Evolutionary conservation across 2,888 invertebrate genomes (phyloP).

Genomic region (Amaurobius ferox): DNA sequence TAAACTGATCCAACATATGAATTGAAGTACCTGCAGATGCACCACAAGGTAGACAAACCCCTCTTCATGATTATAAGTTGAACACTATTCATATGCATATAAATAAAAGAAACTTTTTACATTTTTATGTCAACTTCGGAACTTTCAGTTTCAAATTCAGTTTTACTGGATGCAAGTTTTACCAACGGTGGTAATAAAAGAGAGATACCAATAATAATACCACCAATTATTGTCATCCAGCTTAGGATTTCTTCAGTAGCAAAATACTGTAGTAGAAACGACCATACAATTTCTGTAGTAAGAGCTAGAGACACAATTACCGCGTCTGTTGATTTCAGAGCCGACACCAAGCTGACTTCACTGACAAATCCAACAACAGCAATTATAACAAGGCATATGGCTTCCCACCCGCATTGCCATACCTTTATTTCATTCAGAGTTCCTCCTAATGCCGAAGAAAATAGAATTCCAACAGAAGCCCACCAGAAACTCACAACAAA

Average conservation of each 20-base stretch:
- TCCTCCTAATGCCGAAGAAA: slow-evolving; percentile 20
- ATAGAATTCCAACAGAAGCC: slow-evolving; percentile 36
- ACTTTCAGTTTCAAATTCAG: no score
- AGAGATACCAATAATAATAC: slow-evolving; percentile 20
- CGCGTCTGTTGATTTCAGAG: slow-evolving; percentile 48
- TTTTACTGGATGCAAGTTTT: background rate
- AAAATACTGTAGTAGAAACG: slow-evolving; percentile 50
- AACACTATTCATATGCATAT: no score
- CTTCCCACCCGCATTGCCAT: slow-evolving; percentile 40
- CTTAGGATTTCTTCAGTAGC: slow-evolving; percentile 1
- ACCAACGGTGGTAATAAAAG: slow-evolving; percentile 19
- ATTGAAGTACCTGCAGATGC: no score
- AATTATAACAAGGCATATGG: slow-evolving; percentile 13
- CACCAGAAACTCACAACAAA: slow-evolving; percentile 64
- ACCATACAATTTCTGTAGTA: slow-evolving; percentile 58
- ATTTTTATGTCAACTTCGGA: no score
- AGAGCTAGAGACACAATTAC: slow-evolving; percentile 50
- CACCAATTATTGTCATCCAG: slow-evolving; percentile 31
- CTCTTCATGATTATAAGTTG: no score
- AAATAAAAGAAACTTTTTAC: no score
- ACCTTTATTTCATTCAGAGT: background rate
- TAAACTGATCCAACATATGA: no score
- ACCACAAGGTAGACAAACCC: no score
- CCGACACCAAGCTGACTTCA: slow-evolving; percentile 43
- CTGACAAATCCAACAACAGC: slow-evolving; percentile 40